Base-by-base conservation (phyloP, 2,888 invertebrate species). In the Eupithecia subumbrata region DNA sequence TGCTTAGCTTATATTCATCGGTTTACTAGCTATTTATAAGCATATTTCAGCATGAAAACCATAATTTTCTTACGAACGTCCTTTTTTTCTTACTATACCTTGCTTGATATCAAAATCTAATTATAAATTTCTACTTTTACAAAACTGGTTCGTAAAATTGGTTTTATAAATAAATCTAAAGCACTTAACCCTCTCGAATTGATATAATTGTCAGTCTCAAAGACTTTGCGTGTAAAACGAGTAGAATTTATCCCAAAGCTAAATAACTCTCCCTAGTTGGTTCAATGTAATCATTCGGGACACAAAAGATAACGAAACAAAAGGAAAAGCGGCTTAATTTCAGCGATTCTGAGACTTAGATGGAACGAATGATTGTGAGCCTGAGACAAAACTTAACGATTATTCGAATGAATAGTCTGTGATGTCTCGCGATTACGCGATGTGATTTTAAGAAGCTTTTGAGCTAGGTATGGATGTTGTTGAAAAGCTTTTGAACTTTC, bases 301-400 rank as follows among this genome's bases (percentile, higher is more conserved):
- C 82, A 77, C 82, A 85, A 85, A 85, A 84, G 86, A 81, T 79
- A 80, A 81, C 76, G 78, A 79, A 79, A 84, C 85, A 87, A 87
- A 85, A 84, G 83, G 76, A 87, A 85, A 84, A 82, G 76, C 76
- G 78, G 77, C 77, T 83, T 85, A 86, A 87, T 86, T 84, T 83
- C 82, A 72, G 84, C 82, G 77, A 85, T 85, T 86, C 84, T 84
- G 81, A 84, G 86, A 86, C 85, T 85, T 75, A 81, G 76, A 68
- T 68, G 25, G 43, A 43, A 68, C 43, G 68, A 68, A 68, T 68
- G 68, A 68, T 68, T 68, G 43, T 25, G 34, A 64, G 64, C 43
- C 68, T 0, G 43, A 68, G 43, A 68, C 68, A 43, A 68, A 43
- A 48, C 69, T 30, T 48, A 43, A 63, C 72, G 69, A 74, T 77